Percentiles rank a stretch among this genome's conserved stretches.
These are phyloP conservation scores for Sceloporus undulatus DNA, from an alignment of 2,113 vertebrate genomes.

Conservation along the genomic window DNA sequence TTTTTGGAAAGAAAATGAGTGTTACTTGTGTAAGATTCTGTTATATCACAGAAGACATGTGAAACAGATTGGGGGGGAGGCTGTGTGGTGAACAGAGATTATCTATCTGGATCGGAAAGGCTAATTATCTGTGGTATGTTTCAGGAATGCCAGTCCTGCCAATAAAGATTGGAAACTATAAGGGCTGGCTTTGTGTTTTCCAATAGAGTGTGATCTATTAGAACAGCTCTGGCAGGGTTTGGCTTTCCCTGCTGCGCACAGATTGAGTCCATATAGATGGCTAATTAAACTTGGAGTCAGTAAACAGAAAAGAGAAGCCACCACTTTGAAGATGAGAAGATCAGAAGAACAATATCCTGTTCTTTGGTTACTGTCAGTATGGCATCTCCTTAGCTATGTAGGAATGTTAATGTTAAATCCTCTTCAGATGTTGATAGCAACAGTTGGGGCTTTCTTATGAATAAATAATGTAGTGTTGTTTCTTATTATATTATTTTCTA, in stretches of 20 bases:
- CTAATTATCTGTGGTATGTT: background rate
- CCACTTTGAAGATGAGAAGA: slow-evolving; percentile 73
- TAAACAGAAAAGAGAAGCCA: slow-evolving; percentile 50
- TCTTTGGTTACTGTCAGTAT: slow-evolving; percentile 34
- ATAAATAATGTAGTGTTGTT: background rate
- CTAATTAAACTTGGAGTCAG: slow-evolving; percentile 72
- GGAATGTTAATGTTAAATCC: slow-evolving; percentile 43
- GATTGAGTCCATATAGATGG: slow-evolving; percentile 54
- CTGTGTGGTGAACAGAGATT: background rate
- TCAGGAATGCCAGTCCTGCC: slow-evolving; percentile 22
- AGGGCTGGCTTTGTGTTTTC: background rate
- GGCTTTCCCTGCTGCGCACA: slow-evolving; percentile 67
- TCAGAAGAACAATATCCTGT: slow-evolving; percentile 70
- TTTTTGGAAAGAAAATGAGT: background rate
- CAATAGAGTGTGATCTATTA: slow-evolving; percentile 30
- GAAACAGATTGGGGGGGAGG: background rate
- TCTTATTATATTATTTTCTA: background rate
- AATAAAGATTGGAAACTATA: background rate
- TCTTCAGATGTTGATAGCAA: slow-evolving; percentile 28
- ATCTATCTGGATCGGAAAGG: slow-evolving; percentile 5
- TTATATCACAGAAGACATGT: background rate
- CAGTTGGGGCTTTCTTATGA: slow-evolving; percentile 34
- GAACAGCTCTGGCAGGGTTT: slow-evolving; percentile 42
- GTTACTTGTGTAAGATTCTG: background rate
- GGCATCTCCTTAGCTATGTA: slow-evolving; percentile 10